A percentile compares a stretch with the other conserved stretches of the same genome.
Conservation (phyloP, 1,140 invertebrate species). For the Cecropterus lyciades region DNA sequence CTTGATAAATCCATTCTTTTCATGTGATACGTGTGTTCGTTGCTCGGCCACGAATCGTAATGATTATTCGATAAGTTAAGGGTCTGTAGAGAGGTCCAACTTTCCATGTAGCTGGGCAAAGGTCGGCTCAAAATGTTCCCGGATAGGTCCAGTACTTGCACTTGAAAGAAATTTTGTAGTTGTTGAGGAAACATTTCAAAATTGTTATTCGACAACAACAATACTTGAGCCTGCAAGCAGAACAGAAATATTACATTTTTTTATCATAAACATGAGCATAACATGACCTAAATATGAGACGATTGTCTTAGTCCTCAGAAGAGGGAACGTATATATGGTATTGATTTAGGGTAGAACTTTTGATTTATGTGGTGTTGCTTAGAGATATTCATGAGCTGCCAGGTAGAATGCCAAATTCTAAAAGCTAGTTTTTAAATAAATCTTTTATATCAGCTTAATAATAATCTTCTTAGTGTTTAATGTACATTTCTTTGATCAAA, state of each 20-base stretch:
- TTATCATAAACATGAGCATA: no score
- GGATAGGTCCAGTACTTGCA: conserved; percentile 84
- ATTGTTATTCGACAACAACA: conserved; percentile 83
- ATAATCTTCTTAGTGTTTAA: no score
- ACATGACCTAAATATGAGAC: no score
- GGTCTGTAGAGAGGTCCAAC: conserved; percentile 72
- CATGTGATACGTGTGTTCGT: conserved; percentile 65
- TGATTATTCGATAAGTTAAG: conserved; percentile 85
- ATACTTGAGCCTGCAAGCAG: conserved; percentile 76
- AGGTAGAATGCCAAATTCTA: no score
- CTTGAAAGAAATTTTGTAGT: conserved; percentile 74
- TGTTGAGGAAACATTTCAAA: conserved; percentile 83
- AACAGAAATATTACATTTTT: conserved; percentile 31
- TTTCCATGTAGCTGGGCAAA: conserved; percentile 64
- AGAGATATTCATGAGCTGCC: no score
- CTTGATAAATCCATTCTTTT: conserved; percentile 79
- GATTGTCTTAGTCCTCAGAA: no score
- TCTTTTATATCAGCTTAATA: no score
- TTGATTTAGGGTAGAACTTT: no score
- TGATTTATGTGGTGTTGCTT: no score
- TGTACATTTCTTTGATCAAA: no score
- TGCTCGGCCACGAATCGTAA: conserved; percentile 81
- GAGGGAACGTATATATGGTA: no score
- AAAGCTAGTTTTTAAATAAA: no score
- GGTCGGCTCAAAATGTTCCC: conserved; percentile 81